phyloP scores from a whole-genome alignment of 2,888 invertebrate species.

The Rhopalosiphum nymphaeae region DNA sequence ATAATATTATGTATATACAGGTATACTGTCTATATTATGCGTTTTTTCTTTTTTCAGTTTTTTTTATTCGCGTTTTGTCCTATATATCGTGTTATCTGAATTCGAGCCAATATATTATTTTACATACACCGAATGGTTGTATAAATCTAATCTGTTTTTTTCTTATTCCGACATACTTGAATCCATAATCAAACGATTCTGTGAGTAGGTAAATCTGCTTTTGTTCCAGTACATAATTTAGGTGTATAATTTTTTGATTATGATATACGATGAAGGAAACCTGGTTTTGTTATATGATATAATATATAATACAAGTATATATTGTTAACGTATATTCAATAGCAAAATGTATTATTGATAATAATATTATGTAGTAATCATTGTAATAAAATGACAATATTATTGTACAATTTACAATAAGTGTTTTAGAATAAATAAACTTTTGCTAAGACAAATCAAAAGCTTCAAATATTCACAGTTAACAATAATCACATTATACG shows the following conservation, averaged over 20 bases:
- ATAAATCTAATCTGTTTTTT: constrained; percentile 32
- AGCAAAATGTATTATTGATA: neutral
- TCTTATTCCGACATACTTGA: neutral
- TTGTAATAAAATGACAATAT: neutral
- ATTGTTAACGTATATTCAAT: neutral
- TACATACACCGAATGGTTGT: neutral
- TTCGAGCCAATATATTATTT: constrained; percentile 36
- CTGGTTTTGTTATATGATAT: neutral
- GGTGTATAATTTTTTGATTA: neutral
- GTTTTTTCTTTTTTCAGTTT: neutral
- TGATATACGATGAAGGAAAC: neutral
- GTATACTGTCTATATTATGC: neutral
- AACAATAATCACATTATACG: neutral
- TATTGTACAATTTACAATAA: neutral
- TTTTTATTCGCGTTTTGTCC: neutral
- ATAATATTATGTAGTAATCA: neutral
- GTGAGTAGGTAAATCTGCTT: neutral
- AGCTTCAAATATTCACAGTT: neutral
- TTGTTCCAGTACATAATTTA: neutral
- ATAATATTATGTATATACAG: neutral
- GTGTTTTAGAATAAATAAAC: neutral
- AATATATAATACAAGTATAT: neutral
- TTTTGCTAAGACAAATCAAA: neutral
- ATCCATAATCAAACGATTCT: neutral
- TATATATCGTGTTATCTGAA: constrained; percentile 42